Conservation (phyloP, 2,113 vertebrate genomes). For the Anhinga anhinga region DNA sequence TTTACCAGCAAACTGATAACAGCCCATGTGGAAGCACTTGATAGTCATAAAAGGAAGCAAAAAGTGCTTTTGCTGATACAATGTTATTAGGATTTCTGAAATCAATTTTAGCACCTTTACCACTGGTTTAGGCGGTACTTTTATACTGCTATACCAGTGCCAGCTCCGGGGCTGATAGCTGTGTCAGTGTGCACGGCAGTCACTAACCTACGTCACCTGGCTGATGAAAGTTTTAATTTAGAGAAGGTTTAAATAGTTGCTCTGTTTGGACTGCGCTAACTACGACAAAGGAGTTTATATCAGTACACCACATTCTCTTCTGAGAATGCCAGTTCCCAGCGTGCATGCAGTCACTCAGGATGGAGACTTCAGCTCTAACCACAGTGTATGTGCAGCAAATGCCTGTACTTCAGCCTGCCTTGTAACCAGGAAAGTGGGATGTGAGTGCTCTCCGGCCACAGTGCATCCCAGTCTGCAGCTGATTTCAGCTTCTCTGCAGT, state of each 20-base stretch:
- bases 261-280: not conserved
- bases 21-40: not conserved
- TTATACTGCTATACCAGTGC: accelerated
- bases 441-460: not conserved
- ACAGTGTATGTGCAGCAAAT: accelerated
- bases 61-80: not conserved
- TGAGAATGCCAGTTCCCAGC: not conserved
- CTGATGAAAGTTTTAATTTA: not conserved
- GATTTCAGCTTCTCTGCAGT: not conserved
- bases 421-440: accelerated
- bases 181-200: not conserved
- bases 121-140: not conserved
- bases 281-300: not conserved
- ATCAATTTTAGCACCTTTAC: not conserved
- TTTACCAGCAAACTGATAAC: not conserved
- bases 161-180: not conserved
- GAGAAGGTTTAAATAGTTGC: not conserved
- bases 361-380: not conserved
- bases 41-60: not conserved
- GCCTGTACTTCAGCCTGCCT: not conserved
- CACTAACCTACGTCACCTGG: no score
- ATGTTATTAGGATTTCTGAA: not conserved
- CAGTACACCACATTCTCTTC: not conserved
- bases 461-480: not conserved
- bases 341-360: accelerated